Evolutionary conservation across 2,113 vertebrate species (phyloP), one percentile per base, ranked within the genome.

Genomic region (Ariopsis seemanni): DNA sequence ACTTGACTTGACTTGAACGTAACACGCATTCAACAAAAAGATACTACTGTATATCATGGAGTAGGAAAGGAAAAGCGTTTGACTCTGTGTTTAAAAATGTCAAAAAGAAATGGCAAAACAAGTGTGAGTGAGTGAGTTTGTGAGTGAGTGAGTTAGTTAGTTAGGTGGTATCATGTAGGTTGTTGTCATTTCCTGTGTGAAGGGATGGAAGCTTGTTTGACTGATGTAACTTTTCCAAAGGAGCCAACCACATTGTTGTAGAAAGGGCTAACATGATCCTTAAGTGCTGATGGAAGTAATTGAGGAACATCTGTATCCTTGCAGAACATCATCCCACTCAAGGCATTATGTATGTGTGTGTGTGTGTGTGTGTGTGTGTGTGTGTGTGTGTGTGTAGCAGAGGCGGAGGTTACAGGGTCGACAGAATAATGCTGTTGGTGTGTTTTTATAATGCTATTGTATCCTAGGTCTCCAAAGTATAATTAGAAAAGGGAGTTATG

Each of bases 401-500:
- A 90, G 89, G 89, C 62, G 83, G 83, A 48, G 85, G 89, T 86
- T 82, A 60, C 53, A 17, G 53, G 87, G 87, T 90, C 77, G n/a
- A 86, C 62, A 83, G 82, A 88, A 84, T 48, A 90, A 88, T 90
- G 85, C 87, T 69, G 52, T 58, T 87, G 85, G 48, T 83, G 89
- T 75, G 82, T 86, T 90, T 84, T 87, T 87, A 80, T 58, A 84
- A 86, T 25, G 75, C 90, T 88, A 89, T 91, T 91, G 90, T 90
- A 82, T 89, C 84, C n/a, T 52, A 67, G 42, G 80, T 89, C 84
- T 85, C 88, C 22, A n/a, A 82, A 78, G 90, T 77, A 86, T 78
- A 72, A 89, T 89, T 89, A 85, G 86, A 89, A 88, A 89, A 63
- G 86, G 87, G 86, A 91, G 90, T 91, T 88, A 52, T 50, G 84